Conservation (phyloP, 2,888 invertebrate species). For the Tetheella fluctuosa region DNA sequence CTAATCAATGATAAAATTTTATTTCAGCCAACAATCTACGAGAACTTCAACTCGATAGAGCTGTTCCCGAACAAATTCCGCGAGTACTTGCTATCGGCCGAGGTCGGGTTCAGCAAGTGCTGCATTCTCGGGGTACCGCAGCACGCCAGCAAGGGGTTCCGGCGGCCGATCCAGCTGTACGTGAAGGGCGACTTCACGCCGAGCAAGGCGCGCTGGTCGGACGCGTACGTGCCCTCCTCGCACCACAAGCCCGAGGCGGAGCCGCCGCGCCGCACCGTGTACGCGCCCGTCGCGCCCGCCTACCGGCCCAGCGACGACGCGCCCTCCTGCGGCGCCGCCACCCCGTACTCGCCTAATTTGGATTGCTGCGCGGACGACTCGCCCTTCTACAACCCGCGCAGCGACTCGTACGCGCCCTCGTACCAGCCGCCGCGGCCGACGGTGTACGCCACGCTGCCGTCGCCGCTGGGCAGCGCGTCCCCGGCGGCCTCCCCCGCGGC, state of each 20-base stretch:
- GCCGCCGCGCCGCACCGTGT: conserved; percentile 80
- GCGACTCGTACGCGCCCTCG: conserved; percentile 80
- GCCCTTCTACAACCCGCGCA: conserved; percentile 81
- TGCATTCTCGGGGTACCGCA: conserved; percentile 92
- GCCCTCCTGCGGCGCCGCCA: conserved; percentile 80
- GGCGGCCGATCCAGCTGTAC: conserved; percentile 90
- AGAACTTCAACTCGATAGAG: conserved; percentile 93
- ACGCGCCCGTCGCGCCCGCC: conserved; percentile 76
- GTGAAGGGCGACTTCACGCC: conserved; percentile 86
- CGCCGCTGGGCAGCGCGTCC: conserved; percentile 71
- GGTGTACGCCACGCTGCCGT: conserved; percentile 79
- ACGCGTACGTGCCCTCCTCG: conserved; percentile 86
- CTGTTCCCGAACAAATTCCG: conserved; percentile 97
- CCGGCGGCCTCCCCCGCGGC: conserved; percentile 72
- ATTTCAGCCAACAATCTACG: conserved; percentile 92
- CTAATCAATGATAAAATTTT: conserved; percentile 18
- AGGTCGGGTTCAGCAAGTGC: conserved; percentile 96
- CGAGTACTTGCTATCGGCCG: conserved; percentile 94
- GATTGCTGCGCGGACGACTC: conserved; percentile 77
- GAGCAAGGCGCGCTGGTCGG: conserved; percentile 86
- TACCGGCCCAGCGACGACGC: conserved; percentile 80
- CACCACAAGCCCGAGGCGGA: conserved; percentile 84
- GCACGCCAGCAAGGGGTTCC: conserved; percentile 94
- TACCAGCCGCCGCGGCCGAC: conserved; percentile 79
- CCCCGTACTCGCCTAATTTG: conserved; percentile 78